Percentiles rank a stretch among this genome's conserved stretches.
phyloP scores from a whole-genome alignment of 2,113 vertebrate species.

The Malurus elegans region DNA sequence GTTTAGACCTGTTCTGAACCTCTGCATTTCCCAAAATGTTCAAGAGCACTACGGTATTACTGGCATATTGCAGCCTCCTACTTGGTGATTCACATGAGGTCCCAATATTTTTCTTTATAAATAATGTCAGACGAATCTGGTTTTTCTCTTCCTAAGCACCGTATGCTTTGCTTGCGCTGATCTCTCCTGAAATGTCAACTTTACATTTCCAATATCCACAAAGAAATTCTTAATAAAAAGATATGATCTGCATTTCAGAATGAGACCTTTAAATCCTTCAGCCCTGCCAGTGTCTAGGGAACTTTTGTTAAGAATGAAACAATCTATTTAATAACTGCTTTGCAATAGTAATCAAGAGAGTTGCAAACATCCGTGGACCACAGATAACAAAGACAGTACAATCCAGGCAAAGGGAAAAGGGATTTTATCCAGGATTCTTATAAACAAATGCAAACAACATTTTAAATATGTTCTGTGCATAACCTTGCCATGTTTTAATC shows the following conservation, averaged over 20 bases:
- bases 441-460: not conserved
- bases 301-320: not conserved
- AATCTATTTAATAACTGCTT: not conserved
- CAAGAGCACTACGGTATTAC: not conserved
- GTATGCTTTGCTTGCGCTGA: not conserved
- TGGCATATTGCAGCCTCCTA: not conserved
- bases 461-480: not conserved
- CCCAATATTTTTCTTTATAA: slow-evolving; percentile 26
- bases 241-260: slow-evolving; percentile 48
- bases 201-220: slow-evolving; percentile 47
- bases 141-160: not conserved
- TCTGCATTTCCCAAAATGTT: not conserved
- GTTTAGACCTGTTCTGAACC: slow-evolving; percentile 3
- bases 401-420: not conserved
- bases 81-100: slow-evolving; percentile 23
- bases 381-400: not conserved
- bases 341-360: not conserved
- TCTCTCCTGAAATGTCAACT: slow-evolving; percentile 55
- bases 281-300: slow-evolving; percentile 5
- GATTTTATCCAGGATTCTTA: not conserved
- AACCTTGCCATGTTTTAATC: not conserved
- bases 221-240: slow-evolving; percentile 60
- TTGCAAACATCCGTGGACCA: not conserved
- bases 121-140: slow-evolving; percentile 11
- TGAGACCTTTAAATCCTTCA: slow-evolving; percentile 42